Evolutionary conservation across 2,113 vertebrate species (phyloP).

Genomic region (Thomomys bottae): DNA sequence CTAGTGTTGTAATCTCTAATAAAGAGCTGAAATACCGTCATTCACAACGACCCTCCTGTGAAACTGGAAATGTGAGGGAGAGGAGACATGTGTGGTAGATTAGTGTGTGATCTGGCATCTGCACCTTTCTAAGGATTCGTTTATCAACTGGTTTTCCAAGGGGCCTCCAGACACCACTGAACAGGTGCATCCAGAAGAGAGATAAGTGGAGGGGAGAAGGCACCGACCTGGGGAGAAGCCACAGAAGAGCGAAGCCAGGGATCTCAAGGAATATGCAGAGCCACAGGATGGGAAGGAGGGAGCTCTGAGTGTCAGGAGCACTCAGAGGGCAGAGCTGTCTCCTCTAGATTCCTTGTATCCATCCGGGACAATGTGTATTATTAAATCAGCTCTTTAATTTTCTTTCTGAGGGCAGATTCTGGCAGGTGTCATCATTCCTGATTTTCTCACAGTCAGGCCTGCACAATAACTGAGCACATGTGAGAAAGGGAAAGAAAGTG

Average conservation of each 20-base stretch:
- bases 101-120: not conserved
- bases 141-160: not conserved
- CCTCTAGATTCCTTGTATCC: accelerated
- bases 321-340: not conserved
- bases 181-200: not conserved
- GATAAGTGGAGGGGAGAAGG: not conserved
- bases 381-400: not conserved
- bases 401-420: not conserved
- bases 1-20: accelerated
- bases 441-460: not conserved
- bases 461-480: too few relatives aligned
- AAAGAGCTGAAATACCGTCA: accelerated
- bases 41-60: accelerated
- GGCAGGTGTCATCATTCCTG: too few relatives aligned
- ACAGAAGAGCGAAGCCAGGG: not conserved
- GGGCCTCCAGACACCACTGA: not conserved
- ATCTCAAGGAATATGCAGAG: not conserved
- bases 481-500: too few relatives aligned
- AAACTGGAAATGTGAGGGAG: not conserved
- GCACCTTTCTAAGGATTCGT: not conserved
- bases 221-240: not conserved
- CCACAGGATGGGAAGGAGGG: not conserved
- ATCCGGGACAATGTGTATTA: not conserved
- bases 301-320: not conserved
- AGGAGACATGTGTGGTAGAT: accelerated